Evolutionary conservation across 1,140 invertebrate species (phyloP).

Genomic region (Armadillidium nasatum): DNA sequence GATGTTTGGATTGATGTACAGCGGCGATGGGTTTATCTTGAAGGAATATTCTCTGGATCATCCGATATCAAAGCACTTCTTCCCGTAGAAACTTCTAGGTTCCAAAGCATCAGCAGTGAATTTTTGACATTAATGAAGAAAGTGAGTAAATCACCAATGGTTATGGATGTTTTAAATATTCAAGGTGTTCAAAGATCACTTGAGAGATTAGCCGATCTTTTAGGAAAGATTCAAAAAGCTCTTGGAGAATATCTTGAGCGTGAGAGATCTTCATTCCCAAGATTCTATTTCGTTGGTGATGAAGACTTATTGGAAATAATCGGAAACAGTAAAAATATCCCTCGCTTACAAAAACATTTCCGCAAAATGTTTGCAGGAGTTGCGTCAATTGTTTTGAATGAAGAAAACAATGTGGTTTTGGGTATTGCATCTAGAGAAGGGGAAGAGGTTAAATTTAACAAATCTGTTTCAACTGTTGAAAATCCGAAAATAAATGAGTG

Average conservation of each 20-base stretch:
- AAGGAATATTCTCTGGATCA: conserved; percentile 97
- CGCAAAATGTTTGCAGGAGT: conserved; percentile 99
- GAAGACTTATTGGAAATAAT: conserved; percentile 99
- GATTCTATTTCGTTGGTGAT: conserved; percentile 99
- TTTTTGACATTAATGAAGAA: conserved; percentile 98
- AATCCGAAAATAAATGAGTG: conserved; percentile 99
- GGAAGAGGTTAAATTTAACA: conserved; percentile 88
- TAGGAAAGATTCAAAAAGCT: conserved; percentile 99
- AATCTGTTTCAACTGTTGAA: conserved; percentile 83
- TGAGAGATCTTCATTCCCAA: conserved; percentile 94
- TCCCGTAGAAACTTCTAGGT: conserved; percentile 94
- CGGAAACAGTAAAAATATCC: conserved; percentile 98
- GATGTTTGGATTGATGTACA: conserved; percentile 99
- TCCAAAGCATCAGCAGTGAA: conserved; percentile 93
- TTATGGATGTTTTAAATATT: conserved; percentile 98
- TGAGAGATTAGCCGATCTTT: conserved; percentile 94
- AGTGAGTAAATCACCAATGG: conserved; percentile 89
- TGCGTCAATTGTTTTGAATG: conserved; percentile 87
- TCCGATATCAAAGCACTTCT: conserved; percentile 96
- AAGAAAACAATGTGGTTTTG: conserved; percentile 83
- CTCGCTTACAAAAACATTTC: conserved; percentile 97
- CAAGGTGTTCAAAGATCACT: conserved; percentile 88
- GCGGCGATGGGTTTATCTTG: conserved; percentile 96
- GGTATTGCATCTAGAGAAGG: conserved; percentile 96
- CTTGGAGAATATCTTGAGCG: conserved; percentile 97